These are phyloP conservation scores for Semotilus atromaculatus DNA, from an alignment of 2,797 vertebrate species.

Conservation along the genomic window DNA sequence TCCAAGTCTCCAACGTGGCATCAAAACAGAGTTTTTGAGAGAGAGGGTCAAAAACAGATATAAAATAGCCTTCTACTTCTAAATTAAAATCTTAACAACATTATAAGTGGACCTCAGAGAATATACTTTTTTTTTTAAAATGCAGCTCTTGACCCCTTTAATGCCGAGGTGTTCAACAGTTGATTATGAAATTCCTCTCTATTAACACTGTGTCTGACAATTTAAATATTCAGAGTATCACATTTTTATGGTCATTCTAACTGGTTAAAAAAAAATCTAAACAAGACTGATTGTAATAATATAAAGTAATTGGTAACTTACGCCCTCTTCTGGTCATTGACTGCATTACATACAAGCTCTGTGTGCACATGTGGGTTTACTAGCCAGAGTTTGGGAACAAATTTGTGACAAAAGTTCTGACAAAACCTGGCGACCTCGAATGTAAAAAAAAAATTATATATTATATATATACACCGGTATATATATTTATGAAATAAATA, in stretches of 20 bases:
- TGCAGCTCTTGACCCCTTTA: background rate
- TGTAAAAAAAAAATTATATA: background rate
- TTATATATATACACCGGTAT: no score
- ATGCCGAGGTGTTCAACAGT: background rate
- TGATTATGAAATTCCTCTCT: background rate
- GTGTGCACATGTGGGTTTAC: background rate
- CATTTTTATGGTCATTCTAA: background rate
- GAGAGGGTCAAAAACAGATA: background rate
- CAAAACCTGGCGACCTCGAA: background rate
- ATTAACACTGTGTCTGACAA: no score
- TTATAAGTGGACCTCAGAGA: background rate
- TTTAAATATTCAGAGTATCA: background rate
- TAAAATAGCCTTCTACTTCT: background rate
- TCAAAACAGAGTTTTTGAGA: no score
- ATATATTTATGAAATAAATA: background rate
- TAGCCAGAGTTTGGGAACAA: background rate
- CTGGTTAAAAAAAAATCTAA: background rate
- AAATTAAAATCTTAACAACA: background rate
- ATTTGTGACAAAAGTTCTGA: background rate
- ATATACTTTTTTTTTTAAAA: background rate
- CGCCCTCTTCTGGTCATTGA: slow-evolving; percentile 48
- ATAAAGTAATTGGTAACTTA: background rate
- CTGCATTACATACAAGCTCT: background rate
- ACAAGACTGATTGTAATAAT: background rate
- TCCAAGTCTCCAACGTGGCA: background rate